Evolutionary conservation across 2,888 invertebrate species (phyloP).

Genomic region (Heliconius sara): DNA sequence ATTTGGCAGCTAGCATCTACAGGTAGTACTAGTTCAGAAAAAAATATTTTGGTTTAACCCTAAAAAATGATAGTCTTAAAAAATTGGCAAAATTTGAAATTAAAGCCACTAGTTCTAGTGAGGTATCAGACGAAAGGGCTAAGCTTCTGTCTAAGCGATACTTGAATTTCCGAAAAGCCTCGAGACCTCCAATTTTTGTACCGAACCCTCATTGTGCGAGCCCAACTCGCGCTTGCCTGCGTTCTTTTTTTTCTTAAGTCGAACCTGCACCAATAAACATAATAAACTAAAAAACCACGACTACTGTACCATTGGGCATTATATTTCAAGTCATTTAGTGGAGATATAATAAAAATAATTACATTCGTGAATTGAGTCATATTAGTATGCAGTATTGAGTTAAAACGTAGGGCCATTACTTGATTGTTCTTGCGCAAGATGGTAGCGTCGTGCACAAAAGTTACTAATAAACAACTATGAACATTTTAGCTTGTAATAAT

Average conservation of each 20-base stretch:
- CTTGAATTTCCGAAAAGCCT: no score
- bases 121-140: no score
- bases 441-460: conserved; percentile 54
- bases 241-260: neutral
- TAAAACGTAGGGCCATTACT: conserved; percentile 69
- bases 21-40: no score
- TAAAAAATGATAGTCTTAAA: no score
- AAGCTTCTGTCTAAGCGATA: no score
- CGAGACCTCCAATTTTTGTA: no score
- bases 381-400: conserved; percentile 58
- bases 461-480: neutral
- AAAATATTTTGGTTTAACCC: no score
- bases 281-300: neutral
- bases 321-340: conserved; percentile 14
- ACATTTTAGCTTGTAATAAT: neutral
- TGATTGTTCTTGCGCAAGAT: conserved; percentile 69
- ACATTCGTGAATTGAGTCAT: conserved; percentile 51
- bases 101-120: no score
- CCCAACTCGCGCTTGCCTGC: no score
- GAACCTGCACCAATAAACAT: neutral
- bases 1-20: no score
- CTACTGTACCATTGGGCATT: neutral
- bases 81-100: no score
- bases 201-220: no score
- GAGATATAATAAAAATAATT: conserved; percentile 47